phyloP scores from a whole-genome alignment of 2,113 vertebrate genomes.

The Sula dactylatra region DNA sequence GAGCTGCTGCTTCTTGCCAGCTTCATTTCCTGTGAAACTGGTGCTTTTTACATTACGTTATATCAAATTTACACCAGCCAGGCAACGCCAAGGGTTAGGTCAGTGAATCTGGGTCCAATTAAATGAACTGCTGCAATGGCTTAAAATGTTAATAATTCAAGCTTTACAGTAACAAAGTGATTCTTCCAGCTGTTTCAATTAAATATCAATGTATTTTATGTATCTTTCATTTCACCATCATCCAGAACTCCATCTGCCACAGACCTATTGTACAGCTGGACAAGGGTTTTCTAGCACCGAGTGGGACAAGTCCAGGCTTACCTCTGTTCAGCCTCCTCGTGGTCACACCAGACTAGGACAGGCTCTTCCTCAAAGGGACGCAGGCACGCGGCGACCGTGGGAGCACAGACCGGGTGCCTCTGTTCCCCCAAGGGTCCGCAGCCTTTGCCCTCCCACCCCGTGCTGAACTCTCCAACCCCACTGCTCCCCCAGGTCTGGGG shows the following conservation, averaged over 20 bases:
- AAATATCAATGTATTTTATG: neutral
- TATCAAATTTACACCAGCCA: neutral
- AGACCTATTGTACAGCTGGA: neutral
- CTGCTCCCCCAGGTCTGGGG: neutral
- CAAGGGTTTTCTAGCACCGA: neutral
- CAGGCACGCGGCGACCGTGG: accelerated
- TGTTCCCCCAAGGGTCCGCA: neutral
- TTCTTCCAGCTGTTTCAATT: neutral
- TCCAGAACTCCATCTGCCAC: neutral
- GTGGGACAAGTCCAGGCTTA: neutral
- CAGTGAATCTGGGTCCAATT: neutral
- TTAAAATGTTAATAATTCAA: neutral
- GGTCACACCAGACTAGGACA: neutral
- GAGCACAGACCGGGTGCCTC: accelerated
- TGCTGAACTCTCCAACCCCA: neutral
- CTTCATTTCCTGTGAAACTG: neutral
- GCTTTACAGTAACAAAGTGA: neutral
- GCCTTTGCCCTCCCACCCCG: neutral
- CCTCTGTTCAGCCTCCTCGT: neutral
- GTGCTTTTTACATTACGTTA: neutral
- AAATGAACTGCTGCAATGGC: neutral
- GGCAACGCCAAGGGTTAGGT: neutral
- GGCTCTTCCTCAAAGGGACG: neutral
- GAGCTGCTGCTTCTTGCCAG: neutral
- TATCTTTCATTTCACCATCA: neutral